phyloP scores from a whole-genome alignment of 1,140 invertebrate species.

The Magallana gigas region DNA sequence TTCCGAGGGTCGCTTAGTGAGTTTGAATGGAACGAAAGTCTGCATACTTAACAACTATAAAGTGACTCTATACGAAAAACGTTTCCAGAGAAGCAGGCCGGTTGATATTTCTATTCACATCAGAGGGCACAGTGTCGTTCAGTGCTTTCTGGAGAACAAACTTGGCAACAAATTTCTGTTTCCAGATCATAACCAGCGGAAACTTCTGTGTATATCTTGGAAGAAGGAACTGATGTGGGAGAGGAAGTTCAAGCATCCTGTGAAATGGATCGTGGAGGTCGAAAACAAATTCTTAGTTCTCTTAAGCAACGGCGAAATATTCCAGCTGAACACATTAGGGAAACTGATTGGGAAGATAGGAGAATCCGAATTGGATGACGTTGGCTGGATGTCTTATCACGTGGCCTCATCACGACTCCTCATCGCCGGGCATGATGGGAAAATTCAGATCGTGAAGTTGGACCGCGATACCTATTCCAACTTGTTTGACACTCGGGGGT shows the following conservation, averaged over 20 bases:
- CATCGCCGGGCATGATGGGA: neutral
- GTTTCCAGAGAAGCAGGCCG: slow-evolving; percentile 4
- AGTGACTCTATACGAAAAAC: neutral
- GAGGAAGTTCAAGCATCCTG: slow-evolving; percentile 20
- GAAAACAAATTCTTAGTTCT: slow-evolving; percentile 16
- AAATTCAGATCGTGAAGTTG: slow-evolving; percentile 8
- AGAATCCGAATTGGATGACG: neutral
- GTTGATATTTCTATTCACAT: slow-evolving; percentile 14
- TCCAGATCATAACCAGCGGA: neutral
- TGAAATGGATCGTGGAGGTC: slow-evolving; percentile 18
- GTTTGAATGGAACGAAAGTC: slow-evolving; percentile 20
- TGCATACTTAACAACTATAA: slow-evolving; percentile 6
- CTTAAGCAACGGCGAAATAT: neutral
- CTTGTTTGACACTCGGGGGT: neutral
- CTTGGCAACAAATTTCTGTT: slow-evolving; percentile 7
- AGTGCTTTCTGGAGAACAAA: slow-evolving; percentile 17
- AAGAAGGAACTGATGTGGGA: slow-evolving; percentile 23
- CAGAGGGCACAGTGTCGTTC: slow-evolving; percentile 8
- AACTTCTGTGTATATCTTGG: slow-evolving; percentile 16
- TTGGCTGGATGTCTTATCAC: slow-evolving; percentile 19
- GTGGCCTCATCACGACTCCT: slow-evolving; percentile 21
- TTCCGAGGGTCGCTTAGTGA: neutral
- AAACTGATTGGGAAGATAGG: slow-evolving; percentile 18
- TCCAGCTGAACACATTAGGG: slow-evolving; percentile 10
- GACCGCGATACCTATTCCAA: neutral